Conservation (phyloP, 2,888 invertebrate species). For the Drosophila subquinaria region DNA sequence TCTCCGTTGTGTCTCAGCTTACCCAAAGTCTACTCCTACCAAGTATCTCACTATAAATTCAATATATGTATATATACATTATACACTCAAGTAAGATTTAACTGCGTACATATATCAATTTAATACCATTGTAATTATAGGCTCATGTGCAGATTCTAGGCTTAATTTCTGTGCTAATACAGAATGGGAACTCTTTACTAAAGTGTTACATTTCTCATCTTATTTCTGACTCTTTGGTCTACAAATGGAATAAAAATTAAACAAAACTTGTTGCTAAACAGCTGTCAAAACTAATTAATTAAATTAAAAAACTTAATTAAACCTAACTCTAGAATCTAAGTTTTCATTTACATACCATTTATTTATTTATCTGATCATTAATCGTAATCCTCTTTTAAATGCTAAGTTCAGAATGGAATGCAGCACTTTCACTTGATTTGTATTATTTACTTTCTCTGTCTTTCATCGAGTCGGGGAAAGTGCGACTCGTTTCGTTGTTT, state of each 20-base stretch:
- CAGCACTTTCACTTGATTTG: conserved; percentile 3
- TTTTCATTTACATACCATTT: no score
- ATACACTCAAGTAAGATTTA: background rate
- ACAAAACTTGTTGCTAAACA: background rate
- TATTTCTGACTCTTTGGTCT: no score
- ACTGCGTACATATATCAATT: conserved; percentile 8
- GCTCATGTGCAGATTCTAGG: conserved; percentile 9
- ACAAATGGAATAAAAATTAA: no score
- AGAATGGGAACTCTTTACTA: background rate
- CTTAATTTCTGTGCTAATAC: conserved; percentile 22
- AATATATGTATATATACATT: conserved; percentile 1
- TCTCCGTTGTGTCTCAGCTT: conserved; percentile 20
- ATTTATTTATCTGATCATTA: no score
- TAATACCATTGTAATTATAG: conserved; percentile 28
- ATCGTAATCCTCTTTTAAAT: background rate
- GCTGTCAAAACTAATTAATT: no score
- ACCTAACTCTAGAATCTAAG: no score
- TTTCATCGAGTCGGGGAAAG: conserved; percentile 1
- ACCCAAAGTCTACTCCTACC: background rate
- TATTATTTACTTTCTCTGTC: conserved; percentile 4
- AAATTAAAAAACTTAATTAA: no score
- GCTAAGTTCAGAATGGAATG: background rate
- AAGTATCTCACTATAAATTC: conserved; percentile 22
- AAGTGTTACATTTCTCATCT: no score
- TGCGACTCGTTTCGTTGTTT: conserved; percentile 26